These are phyloP conservation scores for Aspidoscelis tigris DNA, from an alignment of 2,113 vertebrate genomes.

Conservation along the genomic window DNA sequence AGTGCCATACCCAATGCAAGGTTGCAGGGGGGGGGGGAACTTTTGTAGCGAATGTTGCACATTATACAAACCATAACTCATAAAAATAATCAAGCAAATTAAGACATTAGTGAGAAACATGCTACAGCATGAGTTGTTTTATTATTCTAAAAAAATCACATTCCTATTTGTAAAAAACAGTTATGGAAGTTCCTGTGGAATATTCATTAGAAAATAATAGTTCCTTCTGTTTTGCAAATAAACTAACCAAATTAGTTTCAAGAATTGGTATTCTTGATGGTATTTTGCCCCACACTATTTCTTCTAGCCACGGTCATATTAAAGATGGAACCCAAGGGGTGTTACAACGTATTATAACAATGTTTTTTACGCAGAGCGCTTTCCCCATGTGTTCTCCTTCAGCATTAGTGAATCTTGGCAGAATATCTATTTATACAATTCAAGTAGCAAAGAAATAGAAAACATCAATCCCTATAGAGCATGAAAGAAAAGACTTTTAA, in stretches of 20 bases:
- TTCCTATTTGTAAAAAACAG: not conserved
- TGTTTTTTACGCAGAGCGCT: constrained; percentile 18
- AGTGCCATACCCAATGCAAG: no score
- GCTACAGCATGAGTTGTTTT: not conserved
- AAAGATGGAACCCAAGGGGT: not conserved
- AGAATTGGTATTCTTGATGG: not conserved
- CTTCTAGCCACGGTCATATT: not conserved
- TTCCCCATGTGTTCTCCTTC: constrained; percentile 15
- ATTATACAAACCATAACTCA: no score
- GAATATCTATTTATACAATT: constrained; percentile 38
- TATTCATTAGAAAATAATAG: not conserved
- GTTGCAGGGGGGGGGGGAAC: no score
- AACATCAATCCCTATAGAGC: constrained; percentile 29
- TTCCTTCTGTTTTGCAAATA: not conserved
- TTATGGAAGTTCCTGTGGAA: not conserved
- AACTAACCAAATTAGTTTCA: not conserved
- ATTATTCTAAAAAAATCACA: not conserved
- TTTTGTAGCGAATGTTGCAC: no score
- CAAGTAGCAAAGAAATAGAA: constrained; percentile 39
- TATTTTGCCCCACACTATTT: not conserved
- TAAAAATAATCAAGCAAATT: not conserved
- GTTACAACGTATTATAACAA: constrained; percentile 7
- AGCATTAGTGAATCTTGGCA: constrained; percentile 16
- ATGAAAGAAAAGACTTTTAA: constrained; percentile 3
- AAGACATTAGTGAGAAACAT: not conserved